A percentile compares a stretch with the other conserved stretches of the same genome.
phyloP scores from a whole-genome alignment of 2,888 invertebrate genomes.

The Zelleria hepariella region DNA sequence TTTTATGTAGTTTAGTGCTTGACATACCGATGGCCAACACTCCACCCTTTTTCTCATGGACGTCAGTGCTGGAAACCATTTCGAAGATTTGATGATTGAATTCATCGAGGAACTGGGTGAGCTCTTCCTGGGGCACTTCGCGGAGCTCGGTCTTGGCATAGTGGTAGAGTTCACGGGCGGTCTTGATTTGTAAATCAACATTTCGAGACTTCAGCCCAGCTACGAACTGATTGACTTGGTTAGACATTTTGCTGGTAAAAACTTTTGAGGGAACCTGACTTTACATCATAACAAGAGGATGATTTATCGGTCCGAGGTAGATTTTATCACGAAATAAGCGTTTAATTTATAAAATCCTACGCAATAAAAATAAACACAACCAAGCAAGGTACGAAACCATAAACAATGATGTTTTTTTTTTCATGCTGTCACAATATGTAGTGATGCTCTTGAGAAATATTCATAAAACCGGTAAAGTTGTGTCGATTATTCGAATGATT shows the following conservation, averaged over 20 bases:
- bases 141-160: slow-evolving; percentile 93
- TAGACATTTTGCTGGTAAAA: slow-evolving; percentile 43
- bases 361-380: background rate
- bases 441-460: no score
- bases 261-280: background rate
- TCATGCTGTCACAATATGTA: background rate
- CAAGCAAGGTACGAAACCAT: background rate
- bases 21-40: slow-evolving; percentile 89
- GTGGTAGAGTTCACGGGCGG: slow-evolving; percentile 89
- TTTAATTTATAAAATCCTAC: background rate
- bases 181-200: slow-evolving; percentile 86
- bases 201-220: slow-evolving; percentile 89
- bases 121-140: slow-evolving; percentile 91
- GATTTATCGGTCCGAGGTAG: background rate
- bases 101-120: slow-evolving; percentile 92
- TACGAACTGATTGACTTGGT: slow-evolving; percentile 83
- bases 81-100: slow-evolving; percentile 96
- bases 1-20: background rate
- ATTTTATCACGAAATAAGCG: background rate
- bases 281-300: background rate
- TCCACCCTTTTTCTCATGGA: slow-evolving; percentile 95
- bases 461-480: background rate
- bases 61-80: slow-evolving; percentile 94
- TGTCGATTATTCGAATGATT: background rate
- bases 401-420: background rate